Base-by-base conservation (phyloP, 2,797 vertebrate genomes). In the Thalassophryne amazonica region DNA sequence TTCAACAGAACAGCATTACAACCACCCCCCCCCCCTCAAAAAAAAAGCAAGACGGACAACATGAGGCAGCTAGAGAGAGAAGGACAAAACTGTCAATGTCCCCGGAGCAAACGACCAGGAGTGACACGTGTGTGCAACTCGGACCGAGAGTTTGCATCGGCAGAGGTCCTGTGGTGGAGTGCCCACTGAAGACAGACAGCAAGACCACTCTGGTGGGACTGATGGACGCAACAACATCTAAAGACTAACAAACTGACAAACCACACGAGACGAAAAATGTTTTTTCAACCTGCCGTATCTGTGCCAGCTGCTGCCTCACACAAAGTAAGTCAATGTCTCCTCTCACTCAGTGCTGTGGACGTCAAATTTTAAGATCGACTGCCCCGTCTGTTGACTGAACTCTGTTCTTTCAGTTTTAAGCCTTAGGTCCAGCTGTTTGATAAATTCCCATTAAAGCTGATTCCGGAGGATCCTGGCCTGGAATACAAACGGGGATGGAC, bases 1-100 rank as follows among this genome's bases (percentile, higher is more conserved):
- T 88, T 85, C 87, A 81, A 76, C 83, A 61, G 71, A 76, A 77
- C 86, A 86, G 86, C 86, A 82, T 85, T 86, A 63, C 32, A 27
- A 5, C n/a, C n/a, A n/a, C n/a, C n/a, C n/a, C n/a, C n/a, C n/a
- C n/a, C n/a, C n/a, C n/a, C n/a, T n/a, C 77, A 59, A 50, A 81
- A 80, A 76, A 80, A 71, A 46, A 69, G 78, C 51, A 61, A 72
- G 76, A 62, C 73, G 17, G 71, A 78, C 73, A 79, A 60, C 72
- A 34, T 72, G 63, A 69, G 73, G 57, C 74, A 60, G 65, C 12
- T 22, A 62, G 71, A 36, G 52, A 69, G 48, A n/a, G n/a, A n/a
- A 6, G 57, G 62, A 57, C 35, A 34, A 33, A 46, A 64, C 28
- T 8, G 46, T 63, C 57, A 62, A 63, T 73, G 73, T 65, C 71